Conservation (phyloP, 2,113 vertebrate genomes). For the Stegastes partitus region DNA sequence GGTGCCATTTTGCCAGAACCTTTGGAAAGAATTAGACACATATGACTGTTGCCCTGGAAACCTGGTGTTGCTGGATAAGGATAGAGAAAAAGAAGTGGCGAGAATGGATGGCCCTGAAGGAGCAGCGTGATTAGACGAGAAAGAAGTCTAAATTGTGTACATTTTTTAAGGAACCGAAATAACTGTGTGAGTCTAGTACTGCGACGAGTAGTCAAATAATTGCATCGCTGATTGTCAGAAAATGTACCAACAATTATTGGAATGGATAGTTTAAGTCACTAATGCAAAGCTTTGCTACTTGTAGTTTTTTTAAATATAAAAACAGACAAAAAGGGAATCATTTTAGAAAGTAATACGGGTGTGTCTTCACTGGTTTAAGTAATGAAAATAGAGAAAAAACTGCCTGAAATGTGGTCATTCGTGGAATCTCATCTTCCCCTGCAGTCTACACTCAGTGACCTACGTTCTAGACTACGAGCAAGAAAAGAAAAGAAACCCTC, state of each 20-base stretch:
- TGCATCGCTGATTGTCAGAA: neutral
- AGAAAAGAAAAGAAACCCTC: neutral
- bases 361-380: neutral
- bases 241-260: constrained; percentile 4
- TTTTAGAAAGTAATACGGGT: neutral
- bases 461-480: neutral
- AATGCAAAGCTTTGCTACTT: neutral
- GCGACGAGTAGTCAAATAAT: neutral
- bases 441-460: neutral
- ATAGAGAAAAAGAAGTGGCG: neutral
- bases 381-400: constrained; percentile 2
- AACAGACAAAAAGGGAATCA: neutral
- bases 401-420: neutral
- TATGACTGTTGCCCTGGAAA: constrained; percentile 13
- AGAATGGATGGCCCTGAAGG: neutral
- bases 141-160: neutral
- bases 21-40: neutral
- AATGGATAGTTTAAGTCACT: neutral
- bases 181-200: neutral
- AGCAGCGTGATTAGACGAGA: neutral
- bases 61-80: neutral
- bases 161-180: neutral
- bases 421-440: neutral
- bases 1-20: neutral
- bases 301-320: constrained; percentile 16